Conservation (phyloP, 1,140 invertebrate species). For the Sesamia nonagrioides region DNA sequence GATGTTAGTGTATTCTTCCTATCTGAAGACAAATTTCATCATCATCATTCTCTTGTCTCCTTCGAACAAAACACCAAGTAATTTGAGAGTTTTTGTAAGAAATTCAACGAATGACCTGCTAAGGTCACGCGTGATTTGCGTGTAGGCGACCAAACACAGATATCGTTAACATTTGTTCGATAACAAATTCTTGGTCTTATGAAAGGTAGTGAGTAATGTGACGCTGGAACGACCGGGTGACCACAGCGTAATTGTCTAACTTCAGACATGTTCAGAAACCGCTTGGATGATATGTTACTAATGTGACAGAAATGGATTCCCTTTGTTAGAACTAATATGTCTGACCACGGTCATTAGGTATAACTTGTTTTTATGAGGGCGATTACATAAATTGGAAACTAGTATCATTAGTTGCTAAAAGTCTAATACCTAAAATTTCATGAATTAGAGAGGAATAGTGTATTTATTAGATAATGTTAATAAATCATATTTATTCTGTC, state of each 20-base stretch:
- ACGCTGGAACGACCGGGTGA: slow-evolving; percentile 13
- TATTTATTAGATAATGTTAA: too few species aligned
- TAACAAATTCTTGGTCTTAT: background rate
- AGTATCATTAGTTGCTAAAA: background rate
- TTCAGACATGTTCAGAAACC: background rate
- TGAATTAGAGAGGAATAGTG: too few species aligned
- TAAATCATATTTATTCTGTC: too few species aligned
- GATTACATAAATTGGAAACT: background rate
- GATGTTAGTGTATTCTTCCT: too few species aligned
- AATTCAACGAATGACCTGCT: too few species aligned
- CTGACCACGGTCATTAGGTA: background rate
- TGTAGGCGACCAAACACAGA: background rate
- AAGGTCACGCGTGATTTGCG: background rate
- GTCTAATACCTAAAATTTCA: too few species aligned
- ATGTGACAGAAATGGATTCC: slow-evolving; percentile 15
- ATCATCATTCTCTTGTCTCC: too few species aligned
- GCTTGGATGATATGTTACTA: slow-evolving; percentile 12
- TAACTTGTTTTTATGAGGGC: background rate
- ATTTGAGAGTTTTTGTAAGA: too few species aligned
- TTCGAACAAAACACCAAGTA: too few species aligned
- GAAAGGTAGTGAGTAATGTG: slow-evolving; percentile 22
- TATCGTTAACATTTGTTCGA: background rate
- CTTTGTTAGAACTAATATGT: background rate
- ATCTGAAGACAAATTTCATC: too few species aligned
- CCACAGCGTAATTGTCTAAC: slow-evolving; percentile 30